These are phyloP conservation scores for Scaptomyza hsui DNA, from an alignment of 1,140 invertebrate genomes.

Conservation along the genomic window DNA sequence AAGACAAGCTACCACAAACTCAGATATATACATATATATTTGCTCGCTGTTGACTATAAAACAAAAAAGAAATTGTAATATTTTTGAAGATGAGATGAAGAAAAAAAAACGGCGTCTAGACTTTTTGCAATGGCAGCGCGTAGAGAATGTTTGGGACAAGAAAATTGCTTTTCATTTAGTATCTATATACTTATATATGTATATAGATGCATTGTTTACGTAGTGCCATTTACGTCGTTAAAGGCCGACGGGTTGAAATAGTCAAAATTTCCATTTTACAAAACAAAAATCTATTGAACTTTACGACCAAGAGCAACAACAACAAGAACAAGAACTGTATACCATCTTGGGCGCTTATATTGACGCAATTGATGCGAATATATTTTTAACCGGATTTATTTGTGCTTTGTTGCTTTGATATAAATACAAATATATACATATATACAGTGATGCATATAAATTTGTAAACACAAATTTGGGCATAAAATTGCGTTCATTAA, in stretches of 20 bases:
- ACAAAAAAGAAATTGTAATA: conserved; percentile 50
- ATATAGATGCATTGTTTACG: conserved; percentile 50
- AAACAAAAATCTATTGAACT: conserved; percentile 54
- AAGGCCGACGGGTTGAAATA: conserved; percentile 47
- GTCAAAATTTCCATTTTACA: conserved; percentile 48
- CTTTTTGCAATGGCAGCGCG: conserved; percentile 42
- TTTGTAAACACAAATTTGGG: conserved; percentile 66
- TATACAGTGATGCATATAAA: conserved; percentile 20
- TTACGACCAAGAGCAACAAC: conserved; percentile 51
- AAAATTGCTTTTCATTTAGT: conserved; percentile 44
- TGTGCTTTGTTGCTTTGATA: conserved; percentile 57
- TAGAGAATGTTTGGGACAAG: conserved; percentile 39
- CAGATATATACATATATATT: not conserved
- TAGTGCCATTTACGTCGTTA: conserved; percentile 68
- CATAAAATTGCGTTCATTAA: conserved; percentile 49
- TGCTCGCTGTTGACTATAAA: conserved; percentile 7
- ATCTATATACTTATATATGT: conserved; percentile 1
- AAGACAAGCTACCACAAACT: conserved; percentile 10
- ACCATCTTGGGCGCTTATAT: conserved; percentile 63
- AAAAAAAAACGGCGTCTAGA: conserved; percentile 62
- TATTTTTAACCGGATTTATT: conserved; percentile 50
- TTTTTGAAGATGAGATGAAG: conserved; percentile 40
- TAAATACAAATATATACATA: conserved; percentile 26
- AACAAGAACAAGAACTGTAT: conserved; percentile 28
- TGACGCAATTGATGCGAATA: conserved; percentile 75